These are phyloP conservation scores for Protobothrops mucrosquamatus DNA, from an alignment of 2,113 vertebrate species.

Conservation along the genomic window DNA sequence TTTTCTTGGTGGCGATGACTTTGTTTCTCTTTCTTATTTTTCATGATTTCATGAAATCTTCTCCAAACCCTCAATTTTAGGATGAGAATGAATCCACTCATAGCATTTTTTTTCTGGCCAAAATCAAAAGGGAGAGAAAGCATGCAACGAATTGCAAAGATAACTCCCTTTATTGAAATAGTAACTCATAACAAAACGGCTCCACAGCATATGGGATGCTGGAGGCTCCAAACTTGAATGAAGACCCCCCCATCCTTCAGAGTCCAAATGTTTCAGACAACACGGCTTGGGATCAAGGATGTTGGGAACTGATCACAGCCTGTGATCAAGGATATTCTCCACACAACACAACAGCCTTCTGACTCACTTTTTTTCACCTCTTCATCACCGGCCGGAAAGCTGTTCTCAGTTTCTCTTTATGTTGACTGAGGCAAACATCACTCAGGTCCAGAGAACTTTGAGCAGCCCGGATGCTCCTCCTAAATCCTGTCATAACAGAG, in stretches of 20 bases:
- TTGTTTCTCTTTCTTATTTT: background rate
- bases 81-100: background rate
- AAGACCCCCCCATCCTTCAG: background rate
- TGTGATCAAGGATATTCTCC: too few species aligned
- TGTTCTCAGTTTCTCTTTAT: conserved; percentile 75
- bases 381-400: conserved; percentile 87
- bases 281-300: too few species aligned
- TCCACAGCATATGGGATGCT: background rate
- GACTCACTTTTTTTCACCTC: conserved; percentile 81
- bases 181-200: background rate
- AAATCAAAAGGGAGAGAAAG: background rate
- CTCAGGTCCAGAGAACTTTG: conserved; percentile 63
- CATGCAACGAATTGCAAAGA: background rate
- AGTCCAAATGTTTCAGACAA: background rate
- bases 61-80: background rate
- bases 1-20: background rate
- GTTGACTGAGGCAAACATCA: conserved; percentile 59
- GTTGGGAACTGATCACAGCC: background rate
- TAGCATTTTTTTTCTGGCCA: background rate
- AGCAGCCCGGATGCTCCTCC: conserved; percentile 62
- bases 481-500: conserved; percentile 64
- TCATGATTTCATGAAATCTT: background rate
- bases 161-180: background rate
- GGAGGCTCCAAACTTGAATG: background rate
- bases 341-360: background rate